Percentiles rank a stretch among this genome's conserved stretches.
Evolutionary conservation across 2,797 vertebrate species (phyloP).

Genomic region (Parauchenoglanis punctatus): DNA sequence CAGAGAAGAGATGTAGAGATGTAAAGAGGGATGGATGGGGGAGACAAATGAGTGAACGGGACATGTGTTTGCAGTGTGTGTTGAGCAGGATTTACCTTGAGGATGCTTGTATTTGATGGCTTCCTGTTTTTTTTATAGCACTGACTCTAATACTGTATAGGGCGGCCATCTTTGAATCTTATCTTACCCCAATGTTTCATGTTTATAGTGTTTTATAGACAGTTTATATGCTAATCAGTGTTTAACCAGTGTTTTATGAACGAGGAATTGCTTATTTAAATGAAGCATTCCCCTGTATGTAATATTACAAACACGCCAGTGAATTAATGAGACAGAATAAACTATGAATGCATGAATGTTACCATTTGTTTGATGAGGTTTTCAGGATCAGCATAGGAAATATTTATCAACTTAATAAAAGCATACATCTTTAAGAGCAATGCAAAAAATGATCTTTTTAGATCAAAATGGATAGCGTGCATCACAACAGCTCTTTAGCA

Average conservation of each 20-base stretch:
- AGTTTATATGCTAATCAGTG: conserved; percentile 39
- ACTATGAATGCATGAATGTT: conserved; percentile 29
- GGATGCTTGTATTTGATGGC: neutral
- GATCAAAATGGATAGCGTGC: conserved; percentile 52
- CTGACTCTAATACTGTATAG: neutral
- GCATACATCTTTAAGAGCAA: conserved; percentile 29
- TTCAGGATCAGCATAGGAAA: conserved; percentile 36
- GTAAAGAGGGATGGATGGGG: neutral
- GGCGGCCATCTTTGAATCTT: neutral
- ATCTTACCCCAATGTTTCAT: neutral
- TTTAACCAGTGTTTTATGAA: conserved; percentile 30
- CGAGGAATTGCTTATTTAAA: conserved; percentile 6
- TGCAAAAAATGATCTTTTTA: conserved; percentile 47
- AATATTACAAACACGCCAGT: conserved; percentile 12
- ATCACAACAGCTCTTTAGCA: conserved; percentile 48
- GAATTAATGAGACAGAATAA: conserved; percentile 44
- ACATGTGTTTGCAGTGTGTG: neutral
- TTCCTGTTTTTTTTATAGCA: neutral
- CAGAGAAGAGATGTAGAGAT: neutral
- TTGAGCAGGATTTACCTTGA: conserved; percentile 16
- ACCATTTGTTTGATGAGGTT: conserved; percentile 49
- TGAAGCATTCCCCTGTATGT: conserved; percentile 4
- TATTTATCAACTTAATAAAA: conserved; percentile 48
- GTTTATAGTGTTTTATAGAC: conserved; percentile 22
- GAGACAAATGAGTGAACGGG: neutral